Evolutionary conservation across 2,888 invertebrate genomes (phyloP), one percentile per base, ranked within the genome.

Genomic region (Erebia aethiops): DNA sequence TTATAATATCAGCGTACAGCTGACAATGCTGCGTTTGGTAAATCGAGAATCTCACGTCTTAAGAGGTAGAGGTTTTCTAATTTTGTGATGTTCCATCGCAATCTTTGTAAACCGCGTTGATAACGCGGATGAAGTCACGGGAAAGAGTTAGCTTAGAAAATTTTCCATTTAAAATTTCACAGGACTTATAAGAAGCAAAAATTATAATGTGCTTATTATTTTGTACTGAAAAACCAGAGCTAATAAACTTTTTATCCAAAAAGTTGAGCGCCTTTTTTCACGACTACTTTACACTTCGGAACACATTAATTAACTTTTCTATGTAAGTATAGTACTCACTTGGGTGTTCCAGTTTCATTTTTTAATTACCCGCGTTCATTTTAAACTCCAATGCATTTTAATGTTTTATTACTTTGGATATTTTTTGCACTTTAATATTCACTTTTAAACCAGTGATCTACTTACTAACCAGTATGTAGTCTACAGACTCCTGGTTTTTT

Each of bases 261-360:
- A 18, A 54, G 10, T 52, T 69, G 68, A 71, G 69, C 66, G 51
- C 57, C 52, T 68, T 69, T 73, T 73, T 69, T 67, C 66, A 57
- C 71, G 10, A 52, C 69, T 74, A 68, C 57, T 66, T 72, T 67
- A 67, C 62, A 70, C 69, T 72, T 72, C 64, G 52, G 18, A 74
- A 68, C 35, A 70, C 71, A 70, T 74, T 71, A 74, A 74, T 74
- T 74, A 74, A 70, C 69, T 74, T 69, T 71, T 71, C 63, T 73
- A 63, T 67, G 67, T 69, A 73, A 69, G 69, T 16, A 43, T 71
- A 71, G 69, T 73, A 71, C 54, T 71, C 73, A 69, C 71, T 73
- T 73, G 65, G 71, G 71, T 64, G 63, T 73, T 73, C 71, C 62
- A 67, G 69, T 73, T 73, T 69, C 66, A 69, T 73, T 66, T 46